phyloP scores from a whole-genome alignment of 2,888 invertebrate species.

The Diarsia rubi region DNA sequence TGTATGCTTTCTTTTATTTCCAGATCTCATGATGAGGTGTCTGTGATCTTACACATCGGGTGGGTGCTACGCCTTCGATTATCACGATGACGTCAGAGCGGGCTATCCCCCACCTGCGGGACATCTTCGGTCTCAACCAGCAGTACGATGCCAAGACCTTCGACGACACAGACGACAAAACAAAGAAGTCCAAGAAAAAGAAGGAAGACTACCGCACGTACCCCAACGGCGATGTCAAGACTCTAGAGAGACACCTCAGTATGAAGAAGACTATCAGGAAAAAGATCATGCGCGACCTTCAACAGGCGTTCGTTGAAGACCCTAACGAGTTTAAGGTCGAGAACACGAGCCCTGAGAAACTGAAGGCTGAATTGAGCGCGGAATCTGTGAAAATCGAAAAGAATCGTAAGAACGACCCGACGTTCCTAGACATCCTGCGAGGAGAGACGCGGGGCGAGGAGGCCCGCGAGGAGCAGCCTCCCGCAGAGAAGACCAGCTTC shows the following conservation, averaged over 20 bases:
- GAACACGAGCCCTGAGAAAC: conserved; percentile 92
- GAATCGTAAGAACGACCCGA: conserved; percentile 90
- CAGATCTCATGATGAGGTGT: conserved; percentile 87
- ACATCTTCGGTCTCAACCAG: conserved; percentile 93
- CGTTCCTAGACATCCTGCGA: conserved; percentile 93
- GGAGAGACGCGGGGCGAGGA: conserved; percentile 90
- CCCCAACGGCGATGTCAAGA: conserved; percentile 93
- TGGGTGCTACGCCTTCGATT: conserved; percentile 74
- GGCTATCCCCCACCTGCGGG: conserved; percentile 94
- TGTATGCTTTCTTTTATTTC: conserved; percentile 73
- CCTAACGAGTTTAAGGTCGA: conserved; percentile 94
- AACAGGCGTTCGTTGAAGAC: conserved; percentile 94
- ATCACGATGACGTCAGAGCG: conserved; percentile 94
- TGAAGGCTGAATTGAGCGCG: conserved; percentile 92
- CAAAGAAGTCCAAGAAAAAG: conserved; percentile 91
- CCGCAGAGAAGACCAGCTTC: conserved; percentile 92
- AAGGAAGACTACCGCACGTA: conserved; percentile 93
- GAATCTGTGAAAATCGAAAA: conserved; percentile 92
- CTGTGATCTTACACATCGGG: conserved; percentile 77
- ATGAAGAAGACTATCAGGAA: conserved; percentile 97
- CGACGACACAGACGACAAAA: conserved; percentile 89
- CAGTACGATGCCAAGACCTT: conserved; percentile 87
- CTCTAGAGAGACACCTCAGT: conserved; percentile 95
- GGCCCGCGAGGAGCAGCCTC: conserved; percentile 85
- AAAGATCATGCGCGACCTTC: conserved; percentile 96